Evolutionary conservation across 1,140 invertebrate species (phyloP).

Genomic region (Centruroides vittatus): DNA sequence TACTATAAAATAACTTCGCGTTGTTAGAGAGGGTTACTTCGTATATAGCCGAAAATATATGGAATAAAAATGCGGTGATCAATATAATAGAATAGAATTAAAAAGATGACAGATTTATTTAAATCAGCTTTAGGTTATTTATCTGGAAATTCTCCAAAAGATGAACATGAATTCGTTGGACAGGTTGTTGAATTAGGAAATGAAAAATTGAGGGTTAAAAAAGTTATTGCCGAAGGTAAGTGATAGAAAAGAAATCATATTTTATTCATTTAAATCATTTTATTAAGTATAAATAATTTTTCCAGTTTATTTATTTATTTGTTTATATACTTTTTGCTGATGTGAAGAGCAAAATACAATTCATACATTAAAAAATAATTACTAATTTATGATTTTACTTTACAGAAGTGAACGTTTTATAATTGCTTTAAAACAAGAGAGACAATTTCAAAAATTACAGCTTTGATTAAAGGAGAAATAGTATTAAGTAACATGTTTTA

Average conservation of each 20-base stretch:
- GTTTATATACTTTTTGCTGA: too few relatives aligned
- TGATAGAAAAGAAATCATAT: background rate
- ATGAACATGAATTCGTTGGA: slow-evolving; percentile 77
- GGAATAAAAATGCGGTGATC: too few relatives aligned
- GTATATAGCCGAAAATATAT: too few relatives aligned
- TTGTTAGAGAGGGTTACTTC: too few relatives aligned
- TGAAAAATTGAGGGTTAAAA: slow-evolving; percentile 73
- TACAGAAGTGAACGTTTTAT: too few relatives aligned
- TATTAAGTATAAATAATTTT: background rate
- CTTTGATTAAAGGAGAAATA: background rate
- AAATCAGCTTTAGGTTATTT: slow-evolving; percentile 76
- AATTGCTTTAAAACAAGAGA: too few relatives aligned
- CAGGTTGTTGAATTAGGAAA: slow-evolving; percentile 75
- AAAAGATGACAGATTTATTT: slow-evolving; percentile 63
- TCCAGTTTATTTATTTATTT: too few relatives aligned
- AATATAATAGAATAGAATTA: background rate
- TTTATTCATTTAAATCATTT: background rate
- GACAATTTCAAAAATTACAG: too few relatives aligned
- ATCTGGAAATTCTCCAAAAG: slow-evolving; percentile 33
- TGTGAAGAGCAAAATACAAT: too few relatives aligned
- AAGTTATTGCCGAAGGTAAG: slow-evolving; percentile 85
- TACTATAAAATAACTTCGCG: too few relatives aligned
- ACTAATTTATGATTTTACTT: too few relatives aligned
- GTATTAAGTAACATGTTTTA: background rate
- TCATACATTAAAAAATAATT: too few relatives aligned